Base-by-base conservation (phyloP, 2,888 invertebrate genomes). In the Xylocampa areola region DNA sequence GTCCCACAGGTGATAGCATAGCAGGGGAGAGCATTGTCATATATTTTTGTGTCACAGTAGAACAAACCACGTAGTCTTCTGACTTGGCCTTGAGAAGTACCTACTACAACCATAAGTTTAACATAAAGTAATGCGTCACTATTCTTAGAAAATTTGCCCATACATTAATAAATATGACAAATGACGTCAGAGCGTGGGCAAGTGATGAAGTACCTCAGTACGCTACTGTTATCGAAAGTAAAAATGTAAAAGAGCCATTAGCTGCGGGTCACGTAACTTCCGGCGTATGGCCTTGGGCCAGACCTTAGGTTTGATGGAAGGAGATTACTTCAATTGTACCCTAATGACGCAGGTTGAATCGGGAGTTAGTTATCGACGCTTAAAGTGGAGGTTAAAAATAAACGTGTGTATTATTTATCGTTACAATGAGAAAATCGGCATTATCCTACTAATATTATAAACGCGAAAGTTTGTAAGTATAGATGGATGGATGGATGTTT, bases 231-330 rank as follows among this genome's bases (percentile, higher is more conserved):
- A 72, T 63, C 66, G 73, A 64, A 61, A 70, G 58, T 68, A 70
- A 79, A 80, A 80, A 67, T 73, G 68, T 76, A 72, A 78, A 76
- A 35, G 63, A 60, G 55, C 65, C 63, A 80, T 81, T 81, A 77
- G 32, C 41, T 33, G 19, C 51, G 16, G 49, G 40, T 67, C 82
- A 79, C 79, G 82, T 70, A 76, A 82, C 68, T 77, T 82, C 78
- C 79, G 79, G 36, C 59, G 44, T 49, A 39, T 44, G 70, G 71
- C 84, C 82, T 84, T 84, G 75, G 77, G 27, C 21, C n/a, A 17
- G 40, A 17, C 44, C 52, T 68, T 51, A 59, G 35, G 51, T 68
- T 68, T 64, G 68, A 68, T 63, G 40, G 47, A 5, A 29, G 27
- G 21, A 50, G 52, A 64, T 68, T 68, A 64, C n/a, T 30, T 21